Evolutionary conservation across 2,113 vertebrate species (phyloP).

Genomic region (Macroglossus sobrinus): DNA sequence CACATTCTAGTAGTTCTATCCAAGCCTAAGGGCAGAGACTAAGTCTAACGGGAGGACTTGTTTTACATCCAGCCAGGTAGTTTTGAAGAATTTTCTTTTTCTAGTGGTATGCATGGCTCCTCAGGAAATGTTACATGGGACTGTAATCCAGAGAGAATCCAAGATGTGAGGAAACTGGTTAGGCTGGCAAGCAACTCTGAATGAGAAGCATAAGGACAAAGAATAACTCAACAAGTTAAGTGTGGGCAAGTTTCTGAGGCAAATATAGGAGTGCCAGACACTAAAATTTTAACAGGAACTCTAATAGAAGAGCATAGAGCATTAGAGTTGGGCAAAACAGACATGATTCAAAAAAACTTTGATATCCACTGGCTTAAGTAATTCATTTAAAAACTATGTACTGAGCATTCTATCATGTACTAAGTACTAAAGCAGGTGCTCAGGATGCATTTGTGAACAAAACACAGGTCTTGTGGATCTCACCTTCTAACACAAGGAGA

Average conservation of each 20-base stretch:
- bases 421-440: neutral
- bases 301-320: neutral
- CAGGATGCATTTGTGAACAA: neutral
- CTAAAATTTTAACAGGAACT: neutral
- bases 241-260: neutral
- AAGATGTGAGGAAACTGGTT: neutral
- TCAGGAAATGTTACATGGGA: neutral
- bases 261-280: neutral
- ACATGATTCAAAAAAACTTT: neutral
- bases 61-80: neutral
- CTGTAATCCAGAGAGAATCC: neutral
- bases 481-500: neutral
- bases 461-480: neutral
- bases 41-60: neutral
- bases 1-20: neutral
- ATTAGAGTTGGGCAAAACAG: neutral
- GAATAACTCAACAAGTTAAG: neutral
- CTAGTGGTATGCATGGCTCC: neutral
- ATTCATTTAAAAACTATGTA: neutral
- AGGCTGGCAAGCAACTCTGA: neutral
- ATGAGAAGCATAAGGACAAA: neutral
- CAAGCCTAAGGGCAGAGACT: neutral
- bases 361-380: neutral
- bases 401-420: neutral
- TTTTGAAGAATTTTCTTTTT: neutral